Evolutionary conservation across 2,888 invertebrate species (phyloP), one percentile per base, ranked within the genome.

Genomic region (Drosophila aldrichi): DNA sequence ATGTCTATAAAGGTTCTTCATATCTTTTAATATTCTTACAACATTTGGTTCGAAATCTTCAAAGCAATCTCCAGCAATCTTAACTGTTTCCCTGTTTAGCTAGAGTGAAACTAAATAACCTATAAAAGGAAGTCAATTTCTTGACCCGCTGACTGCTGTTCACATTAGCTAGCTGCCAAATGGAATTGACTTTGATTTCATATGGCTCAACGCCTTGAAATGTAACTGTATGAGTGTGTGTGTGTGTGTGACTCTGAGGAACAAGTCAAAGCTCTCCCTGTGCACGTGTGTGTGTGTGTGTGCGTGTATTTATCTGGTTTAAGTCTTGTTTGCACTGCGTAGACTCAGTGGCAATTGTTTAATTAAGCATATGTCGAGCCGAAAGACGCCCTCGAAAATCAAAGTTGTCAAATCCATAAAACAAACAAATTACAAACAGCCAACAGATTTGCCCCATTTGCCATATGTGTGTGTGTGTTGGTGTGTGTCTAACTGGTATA

Each of bases 341-440:
- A 49, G 55, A 70, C 52, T 62, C 62, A 40, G 44, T 66, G 77
- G 76, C 70, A 77, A 73, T 79, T 81, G 79, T 73, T 79, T 79
- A 79, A 79, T 79, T 81, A 79, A 67, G 79, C 79, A 78, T 81
- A 81, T 74, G 73, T 67, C 59, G 73, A 68, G 62, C 41, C 65
- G 52, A 62, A 54, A 62, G 61, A 79, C 75, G 64, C 79, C 80
- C 82, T 63, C 82, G 61, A 48, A 79, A 65, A 70, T 70, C 73
- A 74, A 81, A 70, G 55, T 70, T 74, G 69, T 41, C 61, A 84
- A 89, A 89, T 85, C 84, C 84, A 85, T 79, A 85, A 89, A 89
- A 77, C 66, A 84, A 84, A 84, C 84, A 84, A 88, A 84, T 84
- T 84, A 88, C 88, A 67, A 75, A 62, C 85, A 84, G 67, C 57